Evolutionary conservation across 2,888 invertebrate genomes (phyloP).

Genomic region (Choristoneura rosaceana): DNA sequence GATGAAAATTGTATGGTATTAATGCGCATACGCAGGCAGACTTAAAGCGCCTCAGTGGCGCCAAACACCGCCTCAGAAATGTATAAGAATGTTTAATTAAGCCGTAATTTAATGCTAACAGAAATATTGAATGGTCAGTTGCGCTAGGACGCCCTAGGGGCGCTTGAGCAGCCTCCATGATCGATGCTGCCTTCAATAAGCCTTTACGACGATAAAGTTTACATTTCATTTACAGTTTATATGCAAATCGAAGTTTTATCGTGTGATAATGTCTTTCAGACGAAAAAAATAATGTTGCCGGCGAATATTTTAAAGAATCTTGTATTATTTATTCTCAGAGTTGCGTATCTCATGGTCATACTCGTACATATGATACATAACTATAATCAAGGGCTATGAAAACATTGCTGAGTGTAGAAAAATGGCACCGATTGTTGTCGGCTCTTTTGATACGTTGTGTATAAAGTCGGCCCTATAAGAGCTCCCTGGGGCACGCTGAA

Average conservation of each 20-base stretch:
- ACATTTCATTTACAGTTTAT: slow-evolving; percentile 26
- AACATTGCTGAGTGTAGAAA: not conserved
- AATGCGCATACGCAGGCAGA: slow-evolving; percentile 45
- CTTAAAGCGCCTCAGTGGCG: slow-evolving; percentile 50
- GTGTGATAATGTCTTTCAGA: slow-evolving; percentile 3
- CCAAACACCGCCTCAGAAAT: slow-evolving; percentile 47
- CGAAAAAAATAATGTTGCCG: not conserved
- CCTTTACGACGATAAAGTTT: slow-evolving; percentile 30
- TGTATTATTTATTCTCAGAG: not conserved
- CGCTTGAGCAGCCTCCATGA: slow-evolving; percentile 52
- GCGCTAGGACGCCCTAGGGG: slow-evolving; percentile 53
- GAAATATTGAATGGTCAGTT: slow-evolving; percentile 58
- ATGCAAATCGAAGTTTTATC: slow-evolving; percentile 4
- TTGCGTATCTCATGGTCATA: too few species aligned
- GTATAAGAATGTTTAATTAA: slow-evolving; percentile 69
- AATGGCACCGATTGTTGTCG: not conserved
- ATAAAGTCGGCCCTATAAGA: not conserved
- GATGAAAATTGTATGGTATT: slow-evolving; percentile 64
- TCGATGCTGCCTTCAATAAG: slow-evolving; percentile 51
- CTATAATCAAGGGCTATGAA: too few species aligned
- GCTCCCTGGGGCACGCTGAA: not conserved
- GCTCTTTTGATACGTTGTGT: not conserved
- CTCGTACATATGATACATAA: too few species aligned
- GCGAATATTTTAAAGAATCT: too few species aligned
- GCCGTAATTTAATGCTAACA: slow-evolving; percentile 65